Evolutionary conservation across 2,797 vertebrate species (phyloP), one percentile per base, ranked within the genome.

Genomic region (Clarias fuscus): DNA sequence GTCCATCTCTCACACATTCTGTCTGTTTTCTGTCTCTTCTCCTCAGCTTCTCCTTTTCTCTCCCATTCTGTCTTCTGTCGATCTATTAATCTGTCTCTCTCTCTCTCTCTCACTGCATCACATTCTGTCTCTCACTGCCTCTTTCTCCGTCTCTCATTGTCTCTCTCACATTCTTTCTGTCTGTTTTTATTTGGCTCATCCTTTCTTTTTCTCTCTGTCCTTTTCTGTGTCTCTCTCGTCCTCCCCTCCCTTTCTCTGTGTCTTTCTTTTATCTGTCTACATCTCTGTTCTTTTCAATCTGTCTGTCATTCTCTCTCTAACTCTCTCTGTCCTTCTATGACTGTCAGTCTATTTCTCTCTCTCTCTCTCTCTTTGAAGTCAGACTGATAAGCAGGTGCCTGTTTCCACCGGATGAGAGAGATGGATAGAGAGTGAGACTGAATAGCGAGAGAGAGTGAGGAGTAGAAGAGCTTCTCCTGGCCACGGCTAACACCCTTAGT

Each of bases 381-480:
- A 20, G 70, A 24, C 40, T 40, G 72, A 53, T 14, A 53, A 13
- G 37, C 24, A 78, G 76, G 88, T 90, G 87, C 86, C 87, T 85
- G 88, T 90, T 84, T 90, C 84, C 84, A 83, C 83, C 67, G 56
- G 72, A 77, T 6, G 78, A 40, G 76, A 68, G 65, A 48, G 24
- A 84, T 14, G 40, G 18, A 62, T 14, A 86, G 48, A 73, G 8
- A 59, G 17, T 22, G 61, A 13, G n/a, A 73, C 18, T n/a, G 17
- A 70, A 30, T 33, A 75, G n/a, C 24, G 65, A 14, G 5, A 71
- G 27, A 37, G 43, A 61, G 77, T 33, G 59, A 40, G 56, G 80
- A 75, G 81, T 90, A 88, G 90, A 92, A 93, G 78, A 90, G 89
- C 90, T 88, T 92, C 93, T 92, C 91, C 90, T 93, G 93, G 94